phyloP scores from a whole-genome alignment of 2,888 invertebrate species.

The Liopterus haemorrhoidalis region DNA sequence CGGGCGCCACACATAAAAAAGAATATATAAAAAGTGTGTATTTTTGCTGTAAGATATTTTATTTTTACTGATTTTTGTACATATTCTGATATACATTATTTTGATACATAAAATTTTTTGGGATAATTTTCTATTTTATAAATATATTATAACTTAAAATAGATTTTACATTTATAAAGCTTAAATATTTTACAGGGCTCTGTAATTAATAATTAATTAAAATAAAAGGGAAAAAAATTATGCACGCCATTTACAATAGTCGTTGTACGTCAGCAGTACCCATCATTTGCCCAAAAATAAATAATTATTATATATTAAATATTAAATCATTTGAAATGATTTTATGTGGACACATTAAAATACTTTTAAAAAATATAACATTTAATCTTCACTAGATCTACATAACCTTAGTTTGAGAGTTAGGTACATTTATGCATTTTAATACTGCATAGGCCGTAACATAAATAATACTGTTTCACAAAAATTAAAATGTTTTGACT shows the following conservation, averaged over 20 bases:
- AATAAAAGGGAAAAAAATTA: constrained; percentile 3
- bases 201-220: constrained; percentile 5
- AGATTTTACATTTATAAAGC: neutral
- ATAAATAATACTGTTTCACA: constrained; percentile 32
- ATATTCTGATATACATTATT: constrained; percentile 19
- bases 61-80: constrained; percentile 19
- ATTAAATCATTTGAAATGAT: neutral
- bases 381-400: constrained; percentile 26
- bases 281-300: constrained; percentile 30
- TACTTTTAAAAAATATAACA: constrained; percentile 31
- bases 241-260: neutral
- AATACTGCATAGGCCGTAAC: constrained; percentile 37
- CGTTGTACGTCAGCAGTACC: constrained; percentile 28
- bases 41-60: constrained; percentile 20
- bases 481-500: constrained; percentile 24
- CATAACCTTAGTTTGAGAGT: constrained; percentile 15
- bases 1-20: too few relatives aligned
- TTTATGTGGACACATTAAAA: constrained; percentile 31
- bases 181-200: constrained; percentile 4
- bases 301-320: too few relatives aligned
- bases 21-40: too few relatives aligned
- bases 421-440: constrained; percentile 29
- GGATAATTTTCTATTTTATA: constrained; percentile 16
- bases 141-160: constrained; percentile 14
- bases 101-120: constrained; percentile 17